These are phyloP conservation scores for Mastacembelus armatus DNA, from an alignment of 2,797 vertebrate genomes.

Conservation along the genomic window DNA sequence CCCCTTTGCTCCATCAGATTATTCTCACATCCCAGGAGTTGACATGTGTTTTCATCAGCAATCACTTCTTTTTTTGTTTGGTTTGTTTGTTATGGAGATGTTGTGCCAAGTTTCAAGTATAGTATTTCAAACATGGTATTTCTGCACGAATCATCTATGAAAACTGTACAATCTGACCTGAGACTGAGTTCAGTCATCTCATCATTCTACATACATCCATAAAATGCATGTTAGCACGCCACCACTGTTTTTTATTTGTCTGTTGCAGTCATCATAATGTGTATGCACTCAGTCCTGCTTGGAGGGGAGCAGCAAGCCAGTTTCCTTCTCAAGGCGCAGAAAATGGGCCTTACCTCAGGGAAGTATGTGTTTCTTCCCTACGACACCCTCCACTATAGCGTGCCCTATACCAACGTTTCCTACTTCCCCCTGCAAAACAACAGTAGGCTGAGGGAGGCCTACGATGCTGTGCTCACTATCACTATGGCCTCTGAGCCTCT, in stretches of 20 bases:
- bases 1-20: neutral
- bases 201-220: neutral
- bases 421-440: slow-evolving; percentile 84
- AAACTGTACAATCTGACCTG: no score
- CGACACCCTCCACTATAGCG: slow-evolving; percentile 91
- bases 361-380: slow-evolving; percentile 92
- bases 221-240: neutral
- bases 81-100: no score
- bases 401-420: slow-evolving; percentile 88
- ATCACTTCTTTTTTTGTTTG: neutral
- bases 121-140: no score
- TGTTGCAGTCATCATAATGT: slow-evolving; percentile 92
- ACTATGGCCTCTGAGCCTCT: slow-evolving; percentile 88
- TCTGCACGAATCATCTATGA: neutral
- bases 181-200: neutral
- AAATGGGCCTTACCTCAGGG: slow-evolving; percentile 91
- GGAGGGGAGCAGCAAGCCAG: slow-evolving; percentile 88
- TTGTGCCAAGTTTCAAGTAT: no score
- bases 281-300: slow-evolving; percentile 92
- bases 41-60: neutral
- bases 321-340: slow-evolving; percentile 88
- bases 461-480: slow-evolving; percentile 92
- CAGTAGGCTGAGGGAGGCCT: slow-evolving; percentile 87
- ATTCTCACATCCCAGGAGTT: neutral
- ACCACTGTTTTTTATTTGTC: slow-evolving; percentile 1